phyloP scores from a whole-genome alignment of 2,113 vertebrate genomes.

The Cinclus cinclus region DNA sequence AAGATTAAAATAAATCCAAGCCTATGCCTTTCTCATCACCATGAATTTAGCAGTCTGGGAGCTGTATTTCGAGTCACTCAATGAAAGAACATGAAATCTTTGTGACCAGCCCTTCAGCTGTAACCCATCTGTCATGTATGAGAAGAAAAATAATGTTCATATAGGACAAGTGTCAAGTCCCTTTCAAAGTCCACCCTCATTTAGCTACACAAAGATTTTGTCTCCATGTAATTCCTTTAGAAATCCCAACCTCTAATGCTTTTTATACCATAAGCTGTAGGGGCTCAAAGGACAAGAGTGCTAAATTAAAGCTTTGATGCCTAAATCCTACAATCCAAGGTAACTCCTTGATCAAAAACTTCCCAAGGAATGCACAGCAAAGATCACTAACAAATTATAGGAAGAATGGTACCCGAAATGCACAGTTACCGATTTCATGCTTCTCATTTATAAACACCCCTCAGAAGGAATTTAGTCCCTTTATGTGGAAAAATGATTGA shows the following conservation, averaged over 20 bases:
- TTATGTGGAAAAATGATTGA: not conserved
- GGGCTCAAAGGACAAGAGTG: not conserved
- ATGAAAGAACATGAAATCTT: not conserved
- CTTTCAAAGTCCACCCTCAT: not conserved
- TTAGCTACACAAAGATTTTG: not conserved
- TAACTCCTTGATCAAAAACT: not conserved
- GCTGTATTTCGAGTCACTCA: not conserved
- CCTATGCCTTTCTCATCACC: not conserved
- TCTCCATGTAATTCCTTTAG: not conserved
- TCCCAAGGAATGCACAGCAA: not conserved
- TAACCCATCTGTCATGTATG: not conserved
- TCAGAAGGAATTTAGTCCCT: not conserved
- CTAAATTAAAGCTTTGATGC: not conserved
- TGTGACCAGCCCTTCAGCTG: not conserved
- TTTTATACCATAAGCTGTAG: not conserved
- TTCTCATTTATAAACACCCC: not conserved
- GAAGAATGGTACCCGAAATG: not conserved
- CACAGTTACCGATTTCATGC: not conserved
- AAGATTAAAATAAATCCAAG: conserved; percentile 3
- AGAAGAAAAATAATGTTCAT: not conserved
- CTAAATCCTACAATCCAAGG: not conserved
- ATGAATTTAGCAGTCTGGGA: not conserved
- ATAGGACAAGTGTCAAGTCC: not conserved
- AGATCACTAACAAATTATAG: not conserved
- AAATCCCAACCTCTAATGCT: not conserved